Base-by-base conservation (phyloP, 2,113 vertebrate species). In the Neolamprologus variostigma region DNA sequence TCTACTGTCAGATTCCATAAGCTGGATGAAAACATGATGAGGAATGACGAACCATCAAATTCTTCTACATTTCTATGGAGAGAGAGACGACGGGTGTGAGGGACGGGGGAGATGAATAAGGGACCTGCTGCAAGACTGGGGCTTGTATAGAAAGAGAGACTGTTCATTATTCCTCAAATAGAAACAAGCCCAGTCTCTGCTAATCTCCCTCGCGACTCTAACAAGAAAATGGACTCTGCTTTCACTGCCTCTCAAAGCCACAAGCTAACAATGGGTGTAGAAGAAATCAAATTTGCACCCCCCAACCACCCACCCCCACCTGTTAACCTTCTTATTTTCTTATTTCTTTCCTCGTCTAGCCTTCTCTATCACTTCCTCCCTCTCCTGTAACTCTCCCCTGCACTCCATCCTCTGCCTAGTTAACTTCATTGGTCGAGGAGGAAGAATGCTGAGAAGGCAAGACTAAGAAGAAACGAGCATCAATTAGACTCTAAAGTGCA, bases 401-500 rank as follows among this genome's bases (percentile, higher is more conserved):
- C 40, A 35, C 85, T 84, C 86, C 85, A 82, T 81, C 83, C 83
- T 54, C 88, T 53, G n/a, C 88, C 89, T 87, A 87, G 91, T 94
- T 95, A 93, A 91, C 86, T 93, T 92, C 91, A 91, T 82, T 92
- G 92, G 92, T 88, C 26, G 59, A 82, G 90, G 80, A 85, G 73
- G 51, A 87, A 88, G 90, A 94, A 89, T 95, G 96, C 94, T 96
- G 95, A 97, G 94, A 91, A 92, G 89, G 94, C 94, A 94, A 83
- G 82, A 89, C 80, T 76, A 81, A 54, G 47, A 82, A 92, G 89
- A 94, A 94, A 94, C 85, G 82, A 83, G 89, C 92, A 94, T 95
- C 94, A 96, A 95, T 95, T 95, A 96, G 93, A 90, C 73, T 95
- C 87, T 91, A 93, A 95, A 96, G 94, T 95, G 94, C 95, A 94